These are phyloP conservation scores for Adelphocoris suturalis DNA, from an alignment of 2,888 invertebrate species.

Conservation along the genomic window DNA sequence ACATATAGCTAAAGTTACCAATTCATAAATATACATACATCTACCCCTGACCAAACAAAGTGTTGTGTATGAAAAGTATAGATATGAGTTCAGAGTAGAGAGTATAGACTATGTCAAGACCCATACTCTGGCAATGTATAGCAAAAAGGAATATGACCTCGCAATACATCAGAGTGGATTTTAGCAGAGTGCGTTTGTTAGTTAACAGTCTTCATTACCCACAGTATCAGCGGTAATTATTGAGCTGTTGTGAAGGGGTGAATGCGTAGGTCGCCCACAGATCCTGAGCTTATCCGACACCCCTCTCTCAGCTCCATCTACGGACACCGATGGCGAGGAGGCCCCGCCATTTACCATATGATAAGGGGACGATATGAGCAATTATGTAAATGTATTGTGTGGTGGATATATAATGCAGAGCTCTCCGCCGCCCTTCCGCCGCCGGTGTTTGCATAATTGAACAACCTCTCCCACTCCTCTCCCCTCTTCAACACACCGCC, in stretches of 20 bases:
- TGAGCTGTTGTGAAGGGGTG: not conserved
- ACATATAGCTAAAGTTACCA: no score
- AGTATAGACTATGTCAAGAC: no score
- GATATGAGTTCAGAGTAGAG: no score
- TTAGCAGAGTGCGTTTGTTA: not conserved
- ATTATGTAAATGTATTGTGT: conserved; percentile 70
- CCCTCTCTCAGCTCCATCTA: not conserved
- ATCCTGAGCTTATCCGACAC: not conserved
- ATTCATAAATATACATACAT: no score
- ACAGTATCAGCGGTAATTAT: conserved; percentile 13
- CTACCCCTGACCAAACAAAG: no score
- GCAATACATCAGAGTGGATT: no score
- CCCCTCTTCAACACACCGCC: not conserved
- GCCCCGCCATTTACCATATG: conserved; percentile 67
- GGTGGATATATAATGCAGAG: conserved; percentile 69
- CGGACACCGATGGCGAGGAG: conserved; percentile 2
- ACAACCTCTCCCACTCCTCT: conserved; percentile 28
- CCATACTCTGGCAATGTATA: no score
- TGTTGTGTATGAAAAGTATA: no score
- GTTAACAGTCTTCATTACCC: not conserved
- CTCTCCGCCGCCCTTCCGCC: conserved; percentile 24
- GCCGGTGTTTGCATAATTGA: conserved; percentile 69
- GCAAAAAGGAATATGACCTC: no score
- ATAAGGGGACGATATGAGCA: conserved; percentile 71
- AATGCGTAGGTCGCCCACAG: not conserved